Evolutionary conservation across 2,113 vertebrate genomes (phyloP), one percentile per base, ranked within the genome.

Genomic region (Cyanoramphus novaezelandiae): DNA sequence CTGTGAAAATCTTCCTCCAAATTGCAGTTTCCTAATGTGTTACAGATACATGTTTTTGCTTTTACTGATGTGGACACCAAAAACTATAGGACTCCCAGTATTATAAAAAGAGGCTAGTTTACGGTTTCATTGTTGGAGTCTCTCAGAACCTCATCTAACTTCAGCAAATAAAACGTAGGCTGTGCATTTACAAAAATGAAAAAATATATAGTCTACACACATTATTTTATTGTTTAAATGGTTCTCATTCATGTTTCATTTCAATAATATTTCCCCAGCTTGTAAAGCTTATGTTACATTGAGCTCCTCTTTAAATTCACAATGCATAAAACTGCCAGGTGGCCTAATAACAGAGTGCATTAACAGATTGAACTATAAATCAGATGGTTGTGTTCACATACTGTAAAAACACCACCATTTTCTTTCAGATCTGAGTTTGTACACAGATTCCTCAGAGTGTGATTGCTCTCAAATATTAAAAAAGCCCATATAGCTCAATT

Each of bases 351-450:
- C 98, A 97, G 97, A 98, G 98, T 98, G 97, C 98, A 98, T 98
- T 98, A 98, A 98, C 98, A 98, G 98, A 98, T 98, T 98, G 98
- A 98, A 98, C 98, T 97, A 98, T 98, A 98, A 98, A 98, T 98
- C 98, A 98, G 97, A 96, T 95, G 97, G 95, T 95, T 98, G 97
- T 97, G 97, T 96, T 98, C 98, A 98, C 92, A 21, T 98, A 98
- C 97, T 98, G 97, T 98, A 98, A 98, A 98, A 98, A 98, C 93
- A 97, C 92, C 92, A 96, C 97, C 95, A 95, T 98, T 98, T 98
- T 98, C 97, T 98, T 97, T 96, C 81, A 15, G 92, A 97, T 98
- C 96, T 96, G 90, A 96, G 95, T 98, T 98, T 97, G 97, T 97
- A 97, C 85, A 96, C 92, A 97, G 97, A 97, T 97, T 97, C 95